Percentiles rank a stretch among this genome's conserved stretches.
Evolutionary conservation across 2,888 invertebrate genomes (phyloP).

Genomic region (Biston stratarius): DNA sequence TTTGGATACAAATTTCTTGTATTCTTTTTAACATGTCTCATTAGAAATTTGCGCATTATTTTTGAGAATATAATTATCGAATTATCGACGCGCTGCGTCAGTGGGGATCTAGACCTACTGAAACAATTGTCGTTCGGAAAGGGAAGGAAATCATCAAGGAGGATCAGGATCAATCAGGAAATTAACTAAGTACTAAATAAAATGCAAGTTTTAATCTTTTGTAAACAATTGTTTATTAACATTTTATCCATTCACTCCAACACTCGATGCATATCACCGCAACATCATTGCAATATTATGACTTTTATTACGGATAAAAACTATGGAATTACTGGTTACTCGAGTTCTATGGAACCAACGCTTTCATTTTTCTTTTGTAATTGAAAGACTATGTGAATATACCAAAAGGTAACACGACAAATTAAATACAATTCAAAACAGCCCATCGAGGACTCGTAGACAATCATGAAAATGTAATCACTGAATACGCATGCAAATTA

Average conservation of each 20-base stretch:
- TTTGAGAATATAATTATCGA: too few relatives aligned
- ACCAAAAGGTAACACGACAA: slow-evolving; percentile 70
- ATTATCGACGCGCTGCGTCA: too few relatives aligned
- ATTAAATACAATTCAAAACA: slow-evolving; percentile 63
- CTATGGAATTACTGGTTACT: slow-evolving; percentile 78
- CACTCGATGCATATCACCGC: slow-evolving; percentile 77
- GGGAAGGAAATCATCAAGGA: too few relatives aligned
- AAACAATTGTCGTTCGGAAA: not conserved
- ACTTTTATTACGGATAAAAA: slow-evolving; percentile 78
- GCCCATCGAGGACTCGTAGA: slow-evolving; percentile 60
- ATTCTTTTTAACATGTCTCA: too few relatives aligned
- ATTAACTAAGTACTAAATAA: slow-evolving; percentile 58
- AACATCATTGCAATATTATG: slow-evolving; percentile 79
- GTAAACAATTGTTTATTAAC: slow-evolving; percentile 88
- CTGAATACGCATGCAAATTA: slow-evolving; percentile 76
- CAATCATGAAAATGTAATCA: slow-evolving; percentile 56
- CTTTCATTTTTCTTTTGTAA: slow-evolving; percentile 86
- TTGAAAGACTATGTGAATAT: slow-evolving; percentile 76
- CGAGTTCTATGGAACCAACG: slow-evolving; percentile 62
- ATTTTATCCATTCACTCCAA: slow-evolving; percentile 74
- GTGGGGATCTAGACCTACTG: not conserved
- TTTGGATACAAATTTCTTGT: too few relatives aligned
- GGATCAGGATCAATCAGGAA: too few relatives aligned
- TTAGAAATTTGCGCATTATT: too few relatives aligned
- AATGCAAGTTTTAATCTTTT: slow-evolving; percentile 78